Conservation (phyloP, 2,113 vertebrate species). For the Halichoerus grypus region DNA sequence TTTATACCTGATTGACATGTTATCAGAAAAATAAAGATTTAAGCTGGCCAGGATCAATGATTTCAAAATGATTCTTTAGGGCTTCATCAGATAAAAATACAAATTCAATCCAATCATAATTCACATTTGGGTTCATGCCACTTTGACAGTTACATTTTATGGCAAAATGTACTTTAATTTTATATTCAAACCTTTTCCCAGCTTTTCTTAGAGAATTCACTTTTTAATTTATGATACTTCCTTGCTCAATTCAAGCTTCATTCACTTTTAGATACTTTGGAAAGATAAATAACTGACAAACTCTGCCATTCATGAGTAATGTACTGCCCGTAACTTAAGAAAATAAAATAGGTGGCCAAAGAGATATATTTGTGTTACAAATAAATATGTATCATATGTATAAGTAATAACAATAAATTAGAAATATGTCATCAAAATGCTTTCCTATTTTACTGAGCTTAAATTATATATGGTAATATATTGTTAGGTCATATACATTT, state of each 20-base stretch:
- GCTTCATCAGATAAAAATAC: constrained; percentile 71
- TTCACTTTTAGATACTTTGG: constrained; percentile 79
- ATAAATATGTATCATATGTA: constrained; percentile 82
- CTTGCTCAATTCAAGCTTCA: constrained; percentile 76
- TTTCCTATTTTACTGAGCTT: constrained; percentile 72
- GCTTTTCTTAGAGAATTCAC: constrained; percentile 75
- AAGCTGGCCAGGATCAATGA: constrained; percentile 67
- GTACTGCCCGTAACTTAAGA: constrained; percentile 64
- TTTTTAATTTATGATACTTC: constrained; percentile 80
- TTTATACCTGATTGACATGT: constrained; percentile 83
- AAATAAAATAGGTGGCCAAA: constrained; percentile 72
- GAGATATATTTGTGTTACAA: constrained; percentile 70
- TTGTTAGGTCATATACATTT: constrained; percentile 41
- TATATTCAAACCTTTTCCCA: constrained; percentile 74
- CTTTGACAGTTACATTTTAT: constrained; percentile 79
- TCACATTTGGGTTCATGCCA: constrained; percentile 71
- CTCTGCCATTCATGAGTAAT: constrained; percentile 75
- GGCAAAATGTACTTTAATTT: constrained; percentile 80
- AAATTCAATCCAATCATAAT: constrained; percentile 73
- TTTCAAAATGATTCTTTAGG: constrained; percentile 66
- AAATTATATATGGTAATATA: constrained; percentile 66
- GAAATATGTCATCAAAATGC: constrained; percentile 63
- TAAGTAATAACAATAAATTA: constrained; percentile 75
- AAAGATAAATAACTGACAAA: constrained; percentile 81
- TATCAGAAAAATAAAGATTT: constrained; percentile 72